Conservation (phyloP, 2,888 invertebrate genomes). For the Petrolisthes cinctipes region DNA sequence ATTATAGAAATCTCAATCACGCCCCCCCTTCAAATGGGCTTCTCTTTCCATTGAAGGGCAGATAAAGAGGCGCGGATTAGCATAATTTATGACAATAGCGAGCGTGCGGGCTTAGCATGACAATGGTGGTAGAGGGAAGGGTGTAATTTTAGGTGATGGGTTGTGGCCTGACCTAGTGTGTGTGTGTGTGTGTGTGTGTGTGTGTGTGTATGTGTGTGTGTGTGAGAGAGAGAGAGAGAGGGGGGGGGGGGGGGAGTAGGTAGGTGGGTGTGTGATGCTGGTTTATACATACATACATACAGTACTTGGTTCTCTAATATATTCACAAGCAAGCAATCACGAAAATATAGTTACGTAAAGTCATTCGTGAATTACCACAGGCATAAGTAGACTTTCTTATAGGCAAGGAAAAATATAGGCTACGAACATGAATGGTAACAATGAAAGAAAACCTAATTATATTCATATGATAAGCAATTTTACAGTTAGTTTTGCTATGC, state of each 20-base stretch:
- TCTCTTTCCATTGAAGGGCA: constrained; percentile 21
- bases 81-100: constrained; percentile 46
- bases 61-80: constrained; percentile 37
- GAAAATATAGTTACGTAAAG: too few species aligned
- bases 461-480: too few species aligned
- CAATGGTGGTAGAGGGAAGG: constrained; percentile 40
- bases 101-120: constrained; percentile 44
- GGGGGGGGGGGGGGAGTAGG: background rate
- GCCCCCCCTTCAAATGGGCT: constrained; percentile 22
- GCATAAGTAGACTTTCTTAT: too few species aligned
- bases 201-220: background rate
- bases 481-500: too few species aligned
- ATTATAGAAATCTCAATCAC: constrained; percentile 43
- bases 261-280: background rate
- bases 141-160: constrained; percentile 53
- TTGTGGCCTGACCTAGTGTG: constrained; percentile 13
- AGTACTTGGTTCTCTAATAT: background rate
- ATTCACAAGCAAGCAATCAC: too few species aligned
- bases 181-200: constrained; percentile 6
- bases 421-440: too few species aligned
- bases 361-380: too few species aligned
- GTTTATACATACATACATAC: constrained; percentile 9
- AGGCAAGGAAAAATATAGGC: too few species aligned
- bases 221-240: background rate
- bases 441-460: background rate